Evolutionary conservation across 1,140 invertebrate genomes (phyloP), one percentile per base, ranked within the genome.

Genomic region (Papilio glaucus): DNA sequence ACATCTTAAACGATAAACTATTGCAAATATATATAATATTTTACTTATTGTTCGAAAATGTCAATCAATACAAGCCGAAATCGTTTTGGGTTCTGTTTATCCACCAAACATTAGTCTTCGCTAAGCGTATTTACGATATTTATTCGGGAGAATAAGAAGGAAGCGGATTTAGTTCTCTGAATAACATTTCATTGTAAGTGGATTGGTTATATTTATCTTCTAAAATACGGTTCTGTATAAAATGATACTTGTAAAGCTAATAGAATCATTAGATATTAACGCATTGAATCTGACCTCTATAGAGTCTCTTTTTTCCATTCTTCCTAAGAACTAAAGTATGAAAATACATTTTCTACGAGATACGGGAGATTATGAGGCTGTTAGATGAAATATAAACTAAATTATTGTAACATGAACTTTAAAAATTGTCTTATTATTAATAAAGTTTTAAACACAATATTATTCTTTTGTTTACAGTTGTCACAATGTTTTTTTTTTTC

Each of bases 91-190:
- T 26, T 67, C 41, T 68, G 74, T 80, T 75, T 76, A 74, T 73
- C 60, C 57, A 45, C 75, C 71, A 81, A 81, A 75, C 77, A 77
- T 81, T 75, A 73, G 73, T 77, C 74, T 75, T 71, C 67, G 21
- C 68, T 69, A 69, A 73, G 72, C 67, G 61, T 76, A 53, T 76
- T 80, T 76, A 74, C 77, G 71, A 71, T 81, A 75, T 80, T 76
- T 78, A 73, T 80, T 24, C 60, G 61, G 70, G 70, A 70, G n/a
- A 65, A 24, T 65, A 72, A 72, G 41, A 45, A 24, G 49, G 3
- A n/a, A 29, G 39, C 10, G 49, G 71, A 72, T 71, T 75, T 75
- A 33, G 49, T 70, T 68, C 37, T 37, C 37, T 67, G 10, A 38
- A 38, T 42, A 38, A 39, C 60, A 71, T 49, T 62, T 69, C 33